phyloP scores from a whole-genome alignment of 2,888 invertebrate genomes.

The Sepioteuthis lessoniana region DNA sequence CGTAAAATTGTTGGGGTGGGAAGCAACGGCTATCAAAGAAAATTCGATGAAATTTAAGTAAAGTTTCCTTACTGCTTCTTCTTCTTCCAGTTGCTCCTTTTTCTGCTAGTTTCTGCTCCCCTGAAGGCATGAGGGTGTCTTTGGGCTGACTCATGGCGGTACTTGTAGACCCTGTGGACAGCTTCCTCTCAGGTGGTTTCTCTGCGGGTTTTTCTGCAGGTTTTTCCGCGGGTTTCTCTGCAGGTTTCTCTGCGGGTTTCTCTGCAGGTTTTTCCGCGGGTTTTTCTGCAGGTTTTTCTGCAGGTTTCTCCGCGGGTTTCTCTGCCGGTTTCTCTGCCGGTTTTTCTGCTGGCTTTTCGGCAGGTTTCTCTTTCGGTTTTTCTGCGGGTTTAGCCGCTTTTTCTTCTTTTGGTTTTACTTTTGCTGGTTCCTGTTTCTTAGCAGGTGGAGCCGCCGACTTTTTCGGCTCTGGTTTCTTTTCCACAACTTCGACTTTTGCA shows the following conservation, averaged over 20 bases:
- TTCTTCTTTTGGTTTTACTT: not conserved
- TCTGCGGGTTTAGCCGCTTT: not conserved
- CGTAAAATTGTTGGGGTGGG: too few relatives aligned
- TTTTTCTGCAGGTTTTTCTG: not conserved
- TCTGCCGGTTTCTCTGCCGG: not conserved
- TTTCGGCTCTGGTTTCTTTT: constrained; percentile 35
- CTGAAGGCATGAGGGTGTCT: not conserved
- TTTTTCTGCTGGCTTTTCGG: not conserved
- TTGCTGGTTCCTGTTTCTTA: not conserved
- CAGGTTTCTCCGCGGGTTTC: not conserved
- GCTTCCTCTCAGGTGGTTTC: not conserved
- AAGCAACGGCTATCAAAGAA: not conserved
- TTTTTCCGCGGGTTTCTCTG: not conserved
- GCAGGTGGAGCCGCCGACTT: not conserved
- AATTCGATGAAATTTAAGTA: not conserved
- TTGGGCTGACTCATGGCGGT: not conserved
- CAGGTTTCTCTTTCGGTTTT: not conserved
- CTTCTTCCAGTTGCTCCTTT: not conserved
- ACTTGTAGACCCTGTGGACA: not conserved
- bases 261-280: not conserved
- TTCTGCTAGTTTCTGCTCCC: not conserved
- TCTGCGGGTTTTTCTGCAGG: not conserved
- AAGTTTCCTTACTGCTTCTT: not conserved
- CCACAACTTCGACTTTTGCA: constrained; percentile 40
- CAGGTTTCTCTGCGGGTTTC: not conserved